phyloP scores from a whole-genome alignment of 1,140 invertebrate genomes.

The Metaphire vulgaris region DNA sequence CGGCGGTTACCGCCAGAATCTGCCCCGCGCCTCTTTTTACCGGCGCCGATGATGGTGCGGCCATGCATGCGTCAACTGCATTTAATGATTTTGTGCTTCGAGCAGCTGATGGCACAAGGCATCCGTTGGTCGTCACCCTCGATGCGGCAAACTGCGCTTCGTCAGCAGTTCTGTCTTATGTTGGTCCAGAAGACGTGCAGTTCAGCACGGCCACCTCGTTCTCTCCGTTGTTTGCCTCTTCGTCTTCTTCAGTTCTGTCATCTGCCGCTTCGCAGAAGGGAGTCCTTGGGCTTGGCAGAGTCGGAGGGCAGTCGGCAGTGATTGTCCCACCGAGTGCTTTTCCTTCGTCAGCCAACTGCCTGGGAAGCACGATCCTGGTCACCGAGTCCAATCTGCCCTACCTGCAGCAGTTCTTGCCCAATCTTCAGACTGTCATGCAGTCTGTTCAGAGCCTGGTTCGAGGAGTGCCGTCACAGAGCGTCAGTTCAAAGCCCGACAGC shows the following conservation, averaged over 20 bases:
- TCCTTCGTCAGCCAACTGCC: neutral
- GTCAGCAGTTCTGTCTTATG: neutral
- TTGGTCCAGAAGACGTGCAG: neutral
- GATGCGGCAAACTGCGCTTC: neutral
- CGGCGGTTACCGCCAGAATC: neutral
- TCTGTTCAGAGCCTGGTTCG: slow-evolving; percentile 14
- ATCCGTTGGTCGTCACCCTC: neutral
- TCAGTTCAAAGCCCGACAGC: neutral
- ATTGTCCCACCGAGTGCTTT: neutral
- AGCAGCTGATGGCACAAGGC: neutral
- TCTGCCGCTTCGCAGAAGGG: neutral
- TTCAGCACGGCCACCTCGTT: neutral
- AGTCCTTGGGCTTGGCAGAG: neutral
- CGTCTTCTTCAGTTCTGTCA: neutral
- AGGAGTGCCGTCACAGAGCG: neutral
- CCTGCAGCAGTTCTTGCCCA: slow-evolving; percentile 17
- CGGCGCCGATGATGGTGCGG: neutral
- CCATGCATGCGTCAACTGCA: neutral
- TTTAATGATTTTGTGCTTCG: too few species aligned
- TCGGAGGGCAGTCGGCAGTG: neutral
- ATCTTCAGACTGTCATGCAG: slow-evolving; percentile 21
- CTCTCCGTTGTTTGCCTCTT: neutral
- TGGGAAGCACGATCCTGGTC: slow-evolving; percentile 15
- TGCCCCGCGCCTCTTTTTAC: neutral
- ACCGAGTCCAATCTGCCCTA: slow-evolving; percentile 19